These are phyloP conservation scores for Andrena camellia DNA, from an alignment of 2,888 invertebrate genomes.

Conservation along the genomic window DNA sequence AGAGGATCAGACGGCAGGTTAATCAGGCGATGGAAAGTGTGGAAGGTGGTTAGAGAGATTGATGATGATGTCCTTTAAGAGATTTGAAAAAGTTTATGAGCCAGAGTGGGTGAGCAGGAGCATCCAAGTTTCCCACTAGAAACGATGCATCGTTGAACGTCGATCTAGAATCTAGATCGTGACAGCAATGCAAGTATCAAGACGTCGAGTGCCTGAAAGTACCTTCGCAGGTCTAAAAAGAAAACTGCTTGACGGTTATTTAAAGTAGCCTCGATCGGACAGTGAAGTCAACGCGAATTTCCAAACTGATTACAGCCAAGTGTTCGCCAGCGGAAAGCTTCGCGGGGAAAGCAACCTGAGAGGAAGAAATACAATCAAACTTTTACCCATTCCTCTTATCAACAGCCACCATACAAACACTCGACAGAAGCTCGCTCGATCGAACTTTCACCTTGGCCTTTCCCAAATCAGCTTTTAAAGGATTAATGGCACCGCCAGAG, in stretches of 20 bases:
- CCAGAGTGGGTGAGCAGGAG: too few species aligned
- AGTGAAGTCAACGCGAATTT: background rate
- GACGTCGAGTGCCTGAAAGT: background rate
- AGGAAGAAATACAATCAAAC: background rate
- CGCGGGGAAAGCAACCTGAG: background rate
- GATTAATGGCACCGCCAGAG: constrained; percentile 28
- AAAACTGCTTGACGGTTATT: background rate
- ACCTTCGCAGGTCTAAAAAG: background rate
- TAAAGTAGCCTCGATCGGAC: background rate
- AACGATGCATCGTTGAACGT: too few species aligned
- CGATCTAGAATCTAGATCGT: too few species aligned
- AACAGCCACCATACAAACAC: background rate
- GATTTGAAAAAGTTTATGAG: too few species aligned
- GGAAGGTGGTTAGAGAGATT: too few species aligned
- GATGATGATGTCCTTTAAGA: too few species aligned
- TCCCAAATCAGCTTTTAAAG: background rate
- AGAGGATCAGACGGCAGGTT: too few species aligned
- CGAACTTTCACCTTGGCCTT: background rate
- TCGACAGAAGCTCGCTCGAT: background rate
- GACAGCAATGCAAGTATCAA: too few species aligned
- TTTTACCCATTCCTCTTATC: background rate
- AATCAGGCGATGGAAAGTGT: too few species aligned
- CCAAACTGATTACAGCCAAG: background rate
- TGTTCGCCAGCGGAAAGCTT: background rate
- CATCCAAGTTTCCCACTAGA: too few species aligned